Conservation (phyloP, 2,888 invertebrate species). For the Eupithecia inturbata region DNA sequence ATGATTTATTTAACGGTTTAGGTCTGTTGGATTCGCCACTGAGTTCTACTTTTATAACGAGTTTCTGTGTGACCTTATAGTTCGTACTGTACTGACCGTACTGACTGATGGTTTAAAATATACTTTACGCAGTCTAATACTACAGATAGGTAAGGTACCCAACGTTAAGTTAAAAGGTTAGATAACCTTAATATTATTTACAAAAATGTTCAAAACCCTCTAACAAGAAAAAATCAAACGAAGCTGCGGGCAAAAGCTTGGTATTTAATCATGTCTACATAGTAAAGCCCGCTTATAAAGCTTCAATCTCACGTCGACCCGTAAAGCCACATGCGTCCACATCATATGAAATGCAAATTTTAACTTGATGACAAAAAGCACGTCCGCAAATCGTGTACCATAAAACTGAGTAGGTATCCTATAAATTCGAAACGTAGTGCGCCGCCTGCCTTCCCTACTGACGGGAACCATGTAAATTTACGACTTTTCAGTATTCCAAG, state of each 20-base stretch:
- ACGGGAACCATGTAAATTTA: constrained; percentile 75
- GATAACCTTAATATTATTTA: too few species aligned
- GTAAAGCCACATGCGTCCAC: constrained; percentile 54
- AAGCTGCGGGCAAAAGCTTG: not conserved
- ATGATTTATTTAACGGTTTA: too few species aligned
- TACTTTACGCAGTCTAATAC: too few species aligned
- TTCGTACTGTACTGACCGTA: too few species aligned
- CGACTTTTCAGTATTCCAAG: constrained; percentile 75
- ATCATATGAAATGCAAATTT: constrained; percentile 70
- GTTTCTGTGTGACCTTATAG: too few species aligned
- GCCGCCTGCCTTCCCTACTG: constrained; percentile 60
- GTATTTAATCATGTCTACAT: not conserved
- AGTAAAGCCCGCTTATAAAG: constrained; percentile 40
- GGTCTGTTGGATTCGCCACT: too few species aligned
- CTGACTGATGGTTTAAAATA: too few species aligned
- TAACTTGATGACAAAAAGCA: constrained; percentile 77
- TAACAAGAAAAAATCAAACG: not conserved
- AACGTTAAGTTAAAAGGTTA: too few species aligned
- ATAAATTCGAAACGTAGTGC: constrained; percentile 71
- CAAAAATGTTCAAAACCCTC: too few species aligned
- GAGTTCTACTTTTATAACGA: too few species aligned
- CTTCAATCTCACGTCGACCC: constrained; percentile 46
- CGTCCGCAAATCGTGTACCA: constrained; percentile 68
- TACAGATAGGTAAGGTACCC: too few species aligned
- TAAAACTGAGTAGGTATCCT: constrained; percentile 65